Conservation (phyloP, 2,113 vertebrate species). For the Cyprinus carpio region DNA sequence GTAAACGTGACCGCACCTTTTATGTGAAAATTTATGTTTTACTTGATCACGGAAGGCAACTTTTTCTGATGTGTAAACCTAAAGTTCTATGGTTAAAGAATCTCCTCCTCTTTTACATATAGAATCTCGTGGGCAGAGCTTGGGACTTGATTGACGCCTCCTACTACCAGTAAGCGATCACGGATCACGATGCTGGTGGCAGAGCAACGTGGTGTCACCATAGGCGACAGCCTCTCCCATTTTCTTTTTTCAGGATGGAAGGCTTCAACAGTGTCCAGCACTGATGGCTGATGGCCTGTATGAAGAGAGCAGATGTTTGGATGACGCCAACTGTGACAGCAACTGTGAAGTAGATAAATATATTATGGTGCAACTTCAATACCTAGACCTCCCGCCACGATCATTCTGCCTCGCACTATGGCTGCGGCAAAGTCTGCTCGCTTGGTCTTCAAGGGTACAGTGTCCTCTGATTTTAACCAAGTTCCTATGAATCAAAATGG, state of each 20-base stretch:
- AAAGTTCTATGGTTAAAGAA: slow-evolving; percentile 64
- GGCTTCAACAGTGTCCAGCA: slow-evolving; percentile 88
- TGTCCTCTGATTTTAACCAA: slow-evolving; percentile 92
- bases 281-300: slow-evolving; percentile 91
- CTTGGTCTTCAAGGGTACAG: slow-evolving; percentile 88
- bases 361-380: slow-evolving; percentile 3
- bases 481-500: slow-evolving; percentile 69
- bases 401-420: slow-evolving; percentile 83
- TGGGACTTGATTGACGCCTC: slow-evolving; percentile 92
- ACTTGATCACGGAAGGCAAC: slow-evolving; percentile 28
- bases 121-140: slow-evolving; percentile 90
- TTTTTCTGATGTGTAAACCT: neutral
- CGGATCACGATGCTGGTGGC: slow-evolving; percentile 87
- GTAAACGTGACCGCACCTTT: neutral
- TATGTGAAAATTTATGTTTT: neutral
- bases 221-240: slow-evolving; percentile 88
- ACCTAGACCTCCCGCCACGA: slow-evolving; percentile 94
- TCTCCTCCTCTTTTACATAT: slow-evolving; percentile 82
- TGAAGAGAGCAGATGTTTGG: neutral
- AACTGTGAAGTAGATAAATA: neutral
- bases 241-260: slow-evolving; percentile 90
- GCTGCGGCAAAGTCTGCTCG: slow-evolving; percentile 92
- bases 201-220: slow-evolving; percentile 91
- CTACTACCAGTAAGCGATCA: slow-evolving; percentile 90
- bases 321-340: neutral